Evolutionary conservation across 2,797 vertebrate genomes (phyloP), one percentile per base, ranked within the genome.

Genomic region (Nothura maculosa): DNA sequence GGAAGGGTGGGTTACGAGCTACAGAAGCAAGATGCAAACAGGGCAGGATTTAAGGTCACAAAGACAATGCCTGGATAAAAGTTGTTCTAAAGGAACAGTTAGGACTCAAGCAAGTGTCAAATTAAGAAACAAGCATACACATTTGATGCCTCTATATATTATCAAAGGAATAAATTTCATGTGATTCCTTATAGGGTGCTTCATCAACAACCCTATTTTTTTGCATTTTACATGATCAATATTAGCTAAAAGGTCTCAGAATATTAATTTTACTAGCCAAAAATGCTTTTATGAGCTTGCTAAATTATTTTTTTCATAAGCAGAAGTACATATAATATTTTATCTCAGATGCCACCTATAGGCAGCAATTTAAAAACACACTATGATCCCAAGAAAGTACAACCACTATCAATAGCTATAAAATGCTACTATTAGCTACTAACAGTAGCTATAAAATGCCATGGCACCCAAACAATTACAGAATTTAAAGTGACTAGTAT

Each of bases 341-440:
- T 86, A 45, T 79, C 93, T 89, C 25, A 95, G 67, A 95, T 82
- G 95, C 15, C 40, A 97, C 34, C 95, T 96, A 96, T 62, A 96
- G 93, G 90, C n/a, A 96, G 94, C 68, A 95, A 50, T 61, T 96
- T 76, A 38, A 85, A 89, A 90, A 34, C 36, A 62, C 7, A 81
- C 14, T 47, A 63, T 0, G 0, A 24, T 81, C 30, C 45, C 20
- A 77, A 57, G 50, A 45, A 89, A 48, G 7, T 24, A 61, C 30
- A 70, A 61, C 12, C 30, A 64, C n/a, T n/a, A n/a, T n/a, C n/a
- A n/a, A 30, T 22, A 78, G 42, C 62, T 67, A 16, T 32, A 78
- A 79, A 92, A 28, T 34, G 72, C 1, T n/a, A n/a, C n/a, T n/a
- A n/a, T n/a, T n/a, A n/a, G n/a, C n/a, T n/a, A n/a, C n/a, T n/a